phyloP scores from a whole-genome alignment of 2,888 invertebrate species.

The Agrotis exclamationis region DNA sequence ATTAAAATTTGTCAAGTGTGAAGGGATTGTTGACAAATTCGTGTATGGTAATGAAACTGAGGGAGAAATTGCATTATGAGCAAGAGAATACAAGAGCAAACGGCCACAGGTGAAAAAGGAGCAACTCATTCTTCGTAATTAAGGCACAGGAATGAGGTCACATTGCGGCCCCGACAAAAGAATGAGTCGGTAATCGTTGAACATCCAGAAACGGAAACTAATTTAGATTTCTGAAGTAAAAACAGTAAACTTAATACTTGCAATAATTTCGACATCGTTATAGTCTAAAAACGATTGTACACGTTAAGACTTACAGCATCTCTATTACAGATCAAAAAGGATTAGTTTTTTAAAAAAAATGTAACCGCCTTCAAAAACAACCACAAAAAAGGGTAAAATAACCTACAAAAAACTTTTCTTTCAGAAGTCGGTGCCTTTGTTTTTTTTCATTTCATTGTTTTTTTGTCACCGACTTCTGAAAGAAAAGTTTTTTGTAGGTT shows the following conservation, averaged over 20 bases:
- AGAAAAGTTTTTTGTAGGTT: too few relatives aligned
- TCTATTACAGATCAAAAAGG: neutral
- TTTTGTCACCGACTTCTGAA: too few relatives aligned
- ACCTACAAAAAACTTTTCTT: too few relatives aligned
- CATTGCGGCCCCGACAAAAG: neutral
- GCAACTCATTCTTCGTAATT: conserved; percentile 10
- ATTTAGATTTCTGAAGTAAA: neutral
- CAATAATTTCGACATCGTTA: too few relatives aligned
- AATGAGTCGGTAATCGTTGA: conserved; percentile 16
- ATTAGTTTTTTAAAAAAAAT: too few relatives aligned
- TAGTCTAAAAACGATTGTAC: neutral
- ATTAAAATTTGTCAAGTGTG: conserved; percentile 20
- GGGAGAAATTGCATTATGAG: neutral
- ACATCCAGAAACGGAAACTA: conserved; percentile 5
- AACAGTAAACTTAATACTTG: too few relatives aligned
- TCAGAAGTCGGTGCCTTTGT: too few relatives aligned
- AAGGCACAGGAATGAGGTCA: conserved; percentile 1
- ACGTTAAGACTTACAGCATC: neutral
- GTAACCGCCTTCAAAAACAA: too few relatives aligned
- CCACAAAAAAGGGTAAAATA: too few relatives aligned
- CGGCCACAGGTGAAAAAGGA: neutral
- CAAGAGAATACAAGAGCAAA: neutral
- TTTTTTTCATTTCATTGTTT: too few relatives aligned
- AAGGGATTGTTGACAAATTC: neutral
- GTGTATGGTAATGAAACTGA: neutral